phyloP scores from a whole-genome alignment of 2,113 vertebrate species.

The Eptatretus burgeri region DNA sequence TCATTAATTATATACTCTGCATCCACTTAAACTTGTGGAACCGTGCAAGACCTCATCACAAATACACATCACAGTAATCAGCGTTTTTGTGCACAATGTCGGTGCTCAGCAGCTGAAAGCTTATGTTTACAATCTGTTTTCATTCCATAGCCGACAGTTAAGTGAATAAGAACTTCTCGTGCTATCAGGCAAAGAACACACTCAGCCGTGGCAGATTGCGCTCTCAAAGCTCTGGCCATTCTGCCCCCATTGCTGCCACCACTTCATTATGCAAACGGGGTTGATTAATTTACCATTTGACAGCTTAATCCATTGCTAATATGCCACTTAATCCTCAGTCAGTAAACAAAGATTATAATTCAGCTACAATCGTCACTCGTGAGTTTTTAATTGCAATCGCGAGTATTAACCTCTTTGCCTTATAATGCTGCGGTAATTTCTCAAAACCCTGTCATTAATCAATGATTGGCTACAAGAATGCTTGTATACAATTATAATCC shows the following conservation, averaged over 20 bases:
- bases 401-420: too few relatives aligned
- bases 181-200: background rate
- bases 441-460: too few relatives aligned
- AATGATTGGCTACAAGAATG: too few relatives aligned
- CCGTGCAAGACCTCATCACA: too few relatives aligned
- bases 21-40: too few relatives aligned
- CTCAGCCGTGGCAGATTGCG: background rate
- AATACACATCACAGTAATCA: background rate
- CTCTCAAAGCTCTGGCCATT: too few relatives aligned
- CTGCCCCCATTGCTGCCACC: background rate
- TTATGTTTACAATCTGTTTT: background rate
- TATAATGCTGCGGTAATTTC: too few relatives aligned
- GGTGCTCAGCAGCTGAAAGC: background rate
- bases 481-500: too few relatives aligned
- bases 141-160: background rate
- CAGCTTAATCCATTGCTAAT: background rate
- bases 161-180: background rate
- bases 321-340: slow-evolving; percentile 4
- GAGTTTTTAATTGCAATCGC: background rate
- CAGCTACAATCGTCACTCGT: background rate
- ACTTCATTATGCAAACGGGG: slow-evolving; percentile 7
- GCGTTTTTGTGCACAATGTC: background rate
- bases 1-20: too few relatives aligned
- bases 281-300: background rate
- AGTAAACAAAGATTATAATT: slow-evolving; percentile 6